Conservation (phyloP, 2,888 invertebrate genomes). For the Acanthococcus lagerstroemiae region DNA sequence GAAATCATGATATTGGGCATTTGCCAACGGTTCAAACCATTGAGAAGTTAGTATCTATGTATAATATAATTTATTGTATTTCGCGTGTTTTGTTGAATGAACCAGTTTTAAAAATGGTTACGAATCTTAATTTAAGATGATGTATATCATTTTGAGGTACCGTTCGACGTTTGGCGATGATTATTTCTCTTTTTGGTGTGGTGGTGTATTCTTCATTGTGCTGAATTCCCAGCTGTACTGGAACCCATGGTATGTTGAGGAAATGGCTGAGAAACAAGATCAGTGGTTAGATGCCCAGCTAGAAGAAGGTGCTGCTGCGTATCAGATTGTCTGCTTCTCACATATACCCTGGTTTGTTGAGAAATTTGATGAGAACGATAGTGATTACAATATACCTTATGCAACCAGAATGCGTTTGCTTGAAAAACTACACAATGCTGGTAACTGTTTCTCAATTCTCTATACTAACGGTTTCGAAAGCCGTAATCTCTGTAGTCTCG, state of each 20-base stretch:
- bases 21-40: constrained; percentile 42
- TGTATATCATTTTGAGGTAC: constrained; percentile 37
- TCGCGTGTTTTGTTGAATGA: not conserved
- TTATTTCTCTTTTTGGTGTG: constrained; percentile 45
- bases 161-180: constrained; percentile 43
- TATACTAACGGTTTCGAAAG: too few species aligned
- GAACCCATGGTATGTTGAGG: constrained; percentile 36
- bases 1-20: constrained; percentile 48
- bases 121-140: not conserved
- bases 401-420: constrained; percentile 40
- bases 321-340: constrained; percentile 43
- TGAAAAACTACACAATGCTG: constrained; percentile 42
- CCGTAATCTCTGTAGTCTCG: too few species aligned
- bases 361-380: constrained; percentile 38
- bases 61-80: too few species aligned
- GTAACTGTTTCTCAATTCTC: constrained; percentile 36
- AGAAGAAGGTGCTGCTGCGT: constrained; percentile 35
- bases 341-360: constrained; percentile 45
- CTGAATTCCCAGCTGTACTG: constrained; percentile 44
- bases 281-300: constrained; percentile 43
- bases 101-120: not conserved
- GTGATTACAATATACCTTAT: constrained; percentile 42
- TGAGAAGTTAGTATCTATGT: constrained; percentile 38
- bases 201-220: constrained; percentile 45
- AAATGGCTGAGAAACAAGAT: constrained; percentile 42